phyloP scores from a whole-genome alignment of 92 coral and sea anemone species.

The Palythoa caribaeorum region DNA sequence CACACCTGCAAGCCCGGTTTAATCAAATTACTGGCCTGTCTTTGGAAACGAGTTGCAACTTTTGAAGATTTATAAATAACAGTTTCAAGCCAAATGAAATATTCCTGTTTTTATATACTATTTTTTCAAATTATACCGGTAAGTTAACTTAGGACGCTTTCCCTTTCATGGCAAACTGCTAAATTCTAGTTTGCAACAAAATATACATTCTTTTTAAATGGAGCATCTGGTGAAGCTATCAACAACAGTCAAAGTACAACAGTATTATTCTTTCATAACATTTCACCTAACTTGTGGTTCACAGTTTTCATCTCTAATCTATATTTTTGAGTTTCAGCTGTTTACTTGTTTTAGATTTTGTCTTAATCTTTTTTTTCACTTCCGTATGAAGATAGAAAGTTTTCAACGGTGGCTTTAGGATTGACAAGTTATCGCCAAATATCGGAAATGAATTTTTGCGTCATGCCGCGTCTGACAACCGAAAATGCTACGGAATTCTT shows the following conservation, averaged over 20 bases:
- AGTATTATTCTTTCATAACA: too few species aligned
- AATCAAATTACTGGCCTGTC: too few species aligned
- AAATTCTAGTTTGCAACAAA: too few species aligned
- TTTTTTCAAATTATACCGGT: too few species aligned
- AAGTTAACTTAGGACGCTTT: too few species aligned
- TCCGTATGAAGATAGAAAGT: conserved; percentile 29
- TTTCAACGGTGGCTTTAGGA: conserved; percentile 17
- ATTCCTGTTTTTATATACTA: too few species aligned
- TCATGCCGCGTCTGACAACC: conserved; percentile 22
- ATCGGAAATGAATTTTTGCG: conserved; percentile 41
- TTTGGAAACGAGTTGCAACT: too few species aligned
- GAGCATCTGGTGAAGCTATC: background rate
- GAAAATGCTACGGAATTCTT: conserved; percentile 33
- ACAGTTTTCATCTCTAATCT: background rate
- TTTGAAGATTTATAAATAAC: too few species aligned
- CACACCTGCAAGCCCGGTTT: too few species aligned
- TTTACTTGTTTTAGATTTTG: conserved; percentile 5
- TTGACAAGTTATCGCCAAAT: conserved; percentile 28
- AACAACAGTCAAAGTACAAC: background rate
- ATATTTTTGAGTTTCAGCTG: background rate
- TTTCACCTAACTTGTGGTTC: conserved; percentile 7
- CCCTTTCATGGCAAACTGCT: too few species aligned
- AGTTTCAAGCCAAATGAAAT: too few species aligned
- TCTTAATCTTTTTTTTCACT: conserved; percentile 20
- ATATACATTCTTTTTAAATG: too few species aligned